Conservation (phyloP, 2,113 vertebrate species). For the Smithornis capensis region DNA sequence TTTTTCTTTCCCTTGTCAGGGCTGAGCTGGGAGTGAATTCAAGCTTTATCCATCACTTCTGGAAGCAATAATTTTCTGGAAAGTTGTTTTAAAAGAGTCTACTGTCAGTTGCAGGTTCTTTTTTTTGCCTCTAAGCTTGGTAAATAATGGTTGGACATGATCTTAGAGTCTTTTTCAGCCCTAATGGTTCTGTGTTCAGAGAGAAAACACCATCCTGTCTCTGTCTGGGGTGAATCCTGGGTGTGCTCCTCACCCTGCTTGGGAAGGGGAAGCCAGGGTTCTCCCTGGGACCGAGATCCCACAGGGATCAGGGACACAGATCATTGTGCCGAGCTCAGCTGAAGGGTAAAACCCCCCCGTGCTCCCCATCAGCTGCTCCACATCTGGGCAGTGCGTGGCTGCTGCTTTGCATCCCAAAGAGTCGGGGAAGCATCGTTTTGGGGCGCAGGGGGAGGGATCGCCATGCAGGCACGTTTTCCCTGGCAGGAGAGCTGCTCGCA, state of each 20-base stretch:
- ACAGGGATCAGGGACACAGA: no score
- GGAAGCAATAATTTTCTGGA: no score
- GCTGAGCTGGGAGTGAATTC: background rate
- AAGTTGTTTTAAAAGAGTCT: no score
- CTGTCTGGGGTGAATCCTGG: background rate
- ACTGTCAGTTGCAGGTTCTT: no score
- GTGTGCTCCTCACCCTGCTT: background rate
- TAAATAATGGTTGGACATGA: no score
- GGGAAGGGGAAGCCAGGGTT: background rate
- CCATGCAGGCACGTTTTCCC: background rate
- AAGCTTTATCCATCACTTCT: no score
- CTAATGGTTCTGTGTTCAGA: background rate
- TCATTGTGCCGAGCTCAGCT: background rate
- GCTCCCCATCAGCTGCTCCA: background rate
- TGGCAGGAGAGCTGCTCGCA: conserved; percentile 12
- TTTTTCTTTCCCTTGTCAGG: background rate
- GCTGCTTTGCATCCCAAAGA: background rate
- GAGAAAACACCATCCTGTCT: background rate
- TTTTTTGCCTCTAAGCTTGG: no score
- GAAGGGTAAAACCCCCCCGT: background rate
- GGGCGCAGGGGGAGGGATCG: background rate
- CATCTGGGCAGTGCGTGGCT: rapidly evolving
- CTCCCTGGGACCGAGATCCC: background rate
- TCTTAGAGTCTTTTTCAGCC: no score
- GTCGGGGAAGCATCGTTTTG: background rate